Percentiles rank a stretch among this genome's conserved stretches.
These are phyloP conservation scores for Serranus cabrilla DNA, from an alignment of 2,797 vertebrate species.

Conservation along the genomic window DNA sequence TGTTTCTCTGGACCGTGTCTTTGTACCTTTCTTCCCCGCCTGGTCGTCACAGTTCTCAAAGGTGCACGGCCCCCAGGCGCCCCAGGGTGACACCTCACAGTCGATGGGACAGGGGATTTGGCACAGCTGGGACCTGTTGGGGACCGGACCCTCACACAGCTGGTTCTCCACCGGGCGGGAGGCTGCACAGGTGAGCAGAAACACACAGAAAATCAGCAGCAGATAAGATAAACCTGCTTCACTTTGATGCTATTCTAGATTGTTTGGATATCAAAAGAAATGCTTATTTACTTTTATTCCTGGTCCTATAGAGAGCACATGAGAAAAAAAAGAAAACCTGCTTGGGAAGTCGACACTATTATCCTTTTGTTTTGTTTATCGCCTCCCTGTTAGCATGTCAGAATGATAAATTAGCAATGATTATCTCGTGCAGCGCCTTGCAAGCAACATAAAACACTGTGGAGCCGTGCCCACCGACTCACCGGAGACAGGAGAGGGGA, in stretches of 20 bases:
- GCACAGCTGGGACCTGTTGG: conserved; percentile 93
- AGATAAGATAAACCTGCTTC: conserved; percentile 21
- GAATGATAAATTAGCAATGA: conserved; percentile 78
- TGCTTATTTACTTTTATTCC: conserved; percentile 57
- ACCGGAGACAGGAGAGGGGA: conserved; percentile 31
- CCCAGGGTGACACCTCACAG: conserved; percentile 94
- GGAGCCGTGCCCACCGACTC: conserved; percentile 46
- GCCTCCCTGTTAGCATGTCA: conserved; percentile 71
- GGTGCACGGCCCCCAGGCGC: conserved; percentile 96
- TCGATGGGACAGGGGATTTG: conserved; percentile 94
- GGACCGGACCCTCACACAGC: conserved; percentile 87
- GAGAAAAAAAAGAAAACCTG: conserved; percentile 22
- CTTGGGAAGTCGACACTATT: conserved; percentile 52
- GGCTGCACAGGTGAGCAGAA: conserved; percentile 77
- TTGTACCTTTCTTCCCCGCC: conserved; percentile 93
- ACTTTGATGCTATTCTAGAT: conserved; percentile 42
- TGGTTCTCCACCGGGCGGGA: conserved; percentile 91
- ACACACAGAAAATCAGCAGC: conserved; percentile 7
- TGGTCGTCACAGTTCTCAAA: conserved; percentile 95
- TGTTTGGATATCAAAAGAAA: conserved; percentile 20
- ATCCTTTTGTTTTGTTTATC: conserved; percentile 69
- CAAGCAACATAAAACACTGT: conserved; percentile 54
- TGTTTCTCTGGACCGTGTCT: background rate
- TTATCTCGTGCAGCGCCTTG: conserved; percentile 59
- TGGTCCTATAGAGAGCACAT: conserved; percentile 48